A percentile compares a stretch with the other conserved stretches of the same genome.
phyloP scores from a whole-genome alignment of 2,888 invertebrate genomes.

The Acronicta alni region DNA sequence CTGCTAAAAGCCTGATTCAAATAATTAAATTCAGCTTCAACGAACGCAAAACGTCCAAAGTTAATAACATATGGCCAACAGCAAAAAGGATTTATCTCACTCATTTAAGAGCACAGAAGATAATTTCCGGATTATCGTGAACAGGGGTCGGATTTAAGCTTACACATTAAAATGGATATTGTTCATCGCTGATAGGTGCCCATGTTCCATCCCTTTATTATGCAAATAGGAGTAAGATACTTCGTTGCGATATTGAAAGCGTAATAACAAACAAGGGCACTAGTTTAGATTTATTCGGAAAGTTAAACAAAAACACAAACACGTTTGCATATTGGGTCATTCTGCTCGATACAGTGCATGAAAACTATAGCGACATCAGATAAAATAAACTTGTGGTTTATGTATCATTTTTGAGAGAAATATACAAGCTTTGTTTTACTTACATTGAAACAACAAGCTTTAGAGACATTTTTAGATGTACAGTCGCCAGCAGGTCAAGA shows the following conservation, averaged over 20 bases:
- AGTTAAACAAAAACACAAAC: conserved; percentile 53
- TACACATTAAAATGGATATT: conserved; percentile 52
- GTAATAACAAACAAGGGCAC: conserved; percentile 41
- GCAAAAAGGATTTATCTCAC: conserved; percentile 47
- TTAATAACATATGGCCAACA: conserved; percentile 41
- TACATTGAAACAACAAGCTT: neutral
- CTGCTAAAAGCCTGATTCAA: conserved; percentile 24
- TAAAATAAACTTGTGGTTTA: conserved; percentile 7
- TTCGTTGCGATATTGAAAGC: conserved; percentile 35
- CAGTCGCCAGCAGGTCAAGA: no score
- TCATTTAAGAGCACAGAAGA: conserved; percentile 45
- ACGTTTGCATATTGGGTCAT: conserved; percentile 23
- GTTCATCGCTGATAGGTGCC: conserved; percentile 56
- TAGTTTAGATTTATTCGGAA: conserved; percentile 53
- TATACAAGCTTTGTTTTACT: neutral
- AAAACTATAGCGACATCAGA: conserved; percentile 16
- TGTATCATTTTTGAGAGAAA: neutral
- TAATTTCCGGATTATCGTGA: conserved; percentile 51
- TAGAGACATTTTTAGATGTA: no score
- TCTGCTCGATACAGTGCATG: conserved; percentile 12
- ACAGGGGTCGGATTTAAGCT: conserved; percentile 42
- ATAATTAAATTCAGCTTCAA: conserved; percentile 40
- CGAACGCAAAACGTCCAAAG: conserved; percentile 31
- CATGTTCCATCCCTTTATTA: conserved; percentile 56
- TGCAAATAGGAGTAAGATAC: conserved; percentile 55